Conservation (phyloP, 2,797 vertebrate species). For the Borostomias antarcticus region DNA sequence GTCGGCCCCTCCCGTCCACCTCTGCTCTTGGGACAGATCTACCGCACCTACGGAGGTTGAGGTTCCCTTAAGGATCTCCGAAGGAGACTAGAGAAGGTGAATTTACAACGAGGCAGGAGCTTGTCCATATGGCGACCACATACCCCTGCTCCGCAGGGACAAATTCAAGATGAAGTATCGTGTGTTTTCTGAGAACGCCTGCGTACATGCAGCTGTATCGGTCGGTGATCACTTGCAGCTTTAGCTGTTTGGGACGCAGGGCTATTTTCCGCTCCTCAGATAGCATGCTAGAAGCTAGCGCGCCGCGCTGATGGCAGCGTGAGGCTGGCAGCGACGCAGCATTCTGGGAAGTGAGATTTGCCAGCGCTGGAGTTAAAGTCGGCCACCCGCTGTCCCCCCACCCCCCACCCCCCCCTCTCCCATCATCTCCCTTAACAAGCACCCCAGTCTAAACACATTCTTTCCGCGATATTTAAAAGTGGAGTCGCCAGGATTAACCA, state of each 20-base stretch:
- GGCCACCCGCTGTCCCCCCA: not conserved
- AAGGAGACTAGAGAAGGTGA: conserved; percentile 7
- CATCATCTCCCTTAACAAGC: conserved; percentile 25
- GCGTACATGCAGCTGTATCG: conserved; percentile 38
- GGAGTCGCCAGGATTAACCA: conserved; percentile 30
- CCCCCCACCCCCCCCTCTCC: conserved; percentile 10
- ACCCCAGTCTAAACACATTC: conserved; percentile 38
- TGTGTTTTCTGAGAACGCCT: conserved; percentile 24
- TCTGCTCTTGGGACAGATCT: conserved; percentile 3
- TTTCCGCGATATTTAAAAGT: conserved; percentile 42
- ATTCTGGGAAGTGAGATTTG: conserved; percentile 57
- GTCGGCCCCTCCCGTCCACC: not conserved
- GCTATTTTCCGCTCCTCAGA: conserved; percentile 43
- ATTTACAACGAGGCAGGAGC: not conserved
- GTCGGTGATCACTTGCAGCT: conserved; percentile 6
- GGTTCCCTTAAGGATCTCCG: conserved; percentile 12
- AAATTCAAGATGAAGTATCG: conserved; percentile 21
- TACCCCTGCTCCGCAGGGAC: not conserved
- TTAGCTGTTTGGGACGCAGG: conserved; percentile 38
- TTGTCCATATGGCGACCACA: not conserved
- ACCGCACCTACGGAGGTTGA: conserved; percentile 3
- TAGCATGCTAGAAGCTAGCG: conserved; percentile 54
- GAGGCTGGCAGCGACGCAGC: conserved; percentile 50
- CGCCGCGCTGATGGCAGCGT: conserved; percentile 26
- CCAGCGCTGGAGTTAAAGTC: conserved; percentile 30